Evolutionary conservation across 2,797 vertebrate genomes (phyloP).

Genomic region (Halcyon smyrnensis): DNA sequence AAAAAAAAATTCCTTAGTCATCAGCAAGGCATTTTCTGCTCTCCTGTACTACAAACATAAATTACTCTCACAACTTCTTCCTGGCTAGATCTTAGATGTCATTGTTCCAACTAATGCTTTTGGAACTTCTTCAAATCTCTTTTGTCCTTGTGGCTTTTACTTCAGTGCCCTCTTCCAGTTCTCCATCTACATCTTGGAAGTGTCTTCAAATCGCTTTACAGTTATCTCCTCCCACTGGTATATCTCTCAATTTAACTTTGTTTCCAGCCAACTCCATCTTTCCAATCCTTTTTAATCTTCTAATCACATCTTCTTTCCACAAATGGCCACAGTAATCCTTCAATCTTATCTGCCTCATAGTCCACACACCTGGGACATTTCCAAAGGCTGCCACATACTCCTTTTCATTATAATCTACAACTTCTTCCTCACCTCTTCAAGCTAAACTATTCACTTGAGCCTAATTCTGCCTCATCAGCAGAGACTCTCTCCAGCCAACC

Average conservation of each 20-base stretch:
- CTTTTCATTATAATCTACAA: background rate
- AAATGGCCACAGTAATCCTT: background rate
- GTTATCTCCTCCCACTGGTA: background rate
- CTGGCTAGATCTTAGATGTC: background rate
- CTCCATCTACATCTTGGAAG: background rate
- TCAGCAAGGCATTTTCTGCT: background rate
- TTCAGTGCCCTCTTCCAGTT: background rate
- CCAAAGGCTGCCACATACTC: background rate
- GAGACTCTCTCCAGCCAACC: background rate
- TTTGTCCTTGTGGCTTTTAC: background rate
- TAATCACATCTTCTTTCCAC: background rate
- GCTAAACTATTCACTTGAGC: background rate
- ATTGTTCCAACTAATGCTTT: background rate
- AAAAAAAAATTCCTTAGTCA: background rate
- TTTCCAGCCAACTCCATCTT: background rate
- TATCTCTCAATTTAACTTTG: background rate
- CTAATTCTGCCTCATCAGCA: background rate
- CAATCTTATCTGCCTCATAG: background rate
- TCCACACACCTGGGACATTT: background rate
- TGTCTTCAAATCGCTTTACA: background rate
- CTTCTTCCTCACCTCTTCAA: background rate
- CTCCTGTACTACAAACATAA: background rate
- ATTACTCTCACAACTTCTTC: background rate
- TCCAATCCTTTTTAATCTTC: background rate
- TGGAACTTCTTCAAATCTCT: constrained; percentile 4